Evolutionary conservation across 2,797 vertebrate genomes (phyloP), one percentile per base, ranked within the genome.

Genomic region (Amphiprion clarkii): DNA sequence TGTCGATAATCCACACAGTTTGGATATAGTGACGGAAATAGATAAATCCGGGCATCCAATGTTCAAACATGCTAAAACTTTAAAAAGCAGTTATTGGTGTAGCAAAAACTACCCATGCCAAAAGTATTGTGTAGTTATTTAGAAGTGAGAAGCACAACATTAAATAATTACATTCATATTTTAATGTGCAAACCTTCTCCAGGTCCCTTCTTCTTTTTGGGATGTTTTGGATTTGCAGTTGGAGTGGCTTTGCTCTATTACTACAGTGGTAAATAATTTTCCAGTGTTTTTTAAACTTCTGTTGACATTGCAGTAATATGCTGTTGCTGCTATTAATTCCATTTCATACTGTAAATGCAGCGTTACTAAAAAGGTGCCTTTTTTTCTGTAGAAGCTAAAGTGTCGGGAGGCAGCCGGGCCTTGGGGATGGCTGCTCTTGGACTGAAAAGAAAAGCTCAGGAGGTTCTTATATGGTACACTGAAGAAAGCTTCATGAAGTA

Each of bases 401-500:
- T 91, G 49, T 76, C 86, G 0, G 87, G 89, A 40, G 93, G 92
- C 8, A 94, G 94, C 81, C 87, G 86, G 42, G 87, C 90, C 14
- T 88, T 96, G 0, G 95, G 95, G 53, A 86, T 95, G 88, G 93
- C 95, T 2, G 92, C 94, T 27, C 90, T 96, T 29, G 94, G 95
- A 46, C 60, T 96, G 31, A 92, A 93, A 51, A 90, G 67, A 58
- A 95, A 89, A 74, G 94, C 95, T 40, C 85, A 87, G 40, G 94
- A 95, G 40, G 91, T 96, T 79, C 93, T 96, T 19, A 91, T 96
- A 74, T 96, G 95, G 92, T 94, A 95, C 92, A 85, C 92, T 1
- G 92, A 95, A 60, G 92, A 94, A 74, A 76, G 61, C 44, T 79
- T 92, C 49, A 79, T 83, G 63, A 90, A 89, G 42, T 91, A 89